Evolutionary conservation across 1,140 invertebrate species (phyloP), one percentile per base, ranked within the genome.

Genomic region (Fopius arisanus): DNA sequence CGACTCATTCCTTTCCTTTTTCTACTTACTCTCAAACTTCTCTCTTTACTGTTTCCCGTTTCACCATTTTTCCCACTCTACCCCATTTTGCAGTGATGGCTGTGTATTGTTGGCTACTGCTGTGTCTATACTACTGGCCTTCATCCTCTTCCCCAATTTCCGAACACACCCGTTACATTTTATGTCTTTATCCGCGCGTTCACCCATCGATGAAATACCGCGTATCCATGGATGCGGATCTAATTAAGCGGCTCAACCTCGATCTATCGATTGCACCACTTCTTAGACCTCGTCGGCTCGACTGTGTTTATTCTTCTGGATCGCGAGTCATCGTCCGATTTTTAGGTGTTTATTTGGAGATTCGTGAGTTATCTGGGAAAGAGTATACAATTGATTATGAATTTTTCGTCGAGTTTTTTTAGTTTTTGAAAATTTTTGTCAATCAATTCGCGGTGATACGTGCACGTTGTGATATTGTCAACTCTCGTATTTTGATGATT

Each of bases 171-270:
- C 80, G 82, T 84, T 84, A 83, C 81, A 81, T 81, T 85, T 85
- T 85, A 84, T 85, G 82, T 84, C 82, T 84, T 83, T 84, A 85
- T 85, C 75, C 78, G 75, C 75, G 72, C 77, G 77, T 69, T 68
- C 73, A 68, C 74, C 74, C 78, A 67, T 59, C 80, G 79, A 83
- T 78, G 75, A 84, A 79, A 82, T 74, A 76, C 78, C 76, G 72
- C 73, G 75, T 72, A 66, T 72, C 41, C 33, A 12, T 26, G 67
- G 54, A 74, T 62, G 69, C 48, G 69, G 54, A 70, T 62, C 54
- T 70, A 70, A 70, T 70, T 29, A 70, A 70, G 69, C 51, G 51
- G 31, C 51, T 48, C 31, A 40, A 33, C 5, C 59, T 19, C 63
- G 37, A 43, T 40, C 69, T 23, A 70, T 70, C 51, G 51, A 70